These are phyloP conservation scores for Hydrolagus affinis DNA, from an alignment of 2,113 vertebrate species.

Conservation along the genomic window DNA sequence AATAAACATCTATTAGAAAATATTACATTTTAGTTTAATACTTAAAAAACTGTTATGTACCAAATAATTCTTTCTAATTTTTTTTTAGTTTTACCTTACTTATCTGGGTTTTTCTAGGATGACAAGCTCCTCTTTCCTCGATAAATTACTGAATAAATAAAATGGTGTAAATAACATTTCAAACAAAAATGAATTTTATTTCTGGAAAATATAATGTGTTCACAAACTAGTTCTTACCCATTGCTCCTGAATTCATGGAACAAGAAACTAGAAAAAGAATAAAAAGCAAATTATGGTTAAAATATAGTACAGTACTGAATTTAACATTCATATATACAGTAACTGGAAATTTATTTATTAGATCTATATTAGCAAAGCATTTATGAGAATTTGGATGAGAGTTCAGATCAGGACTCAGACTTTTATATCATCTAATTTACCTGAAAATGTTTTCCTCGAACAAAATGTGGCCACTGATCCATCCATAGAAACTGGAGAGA, in stretches of 20 bases:
- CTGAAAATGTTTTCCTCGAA: constrained; percentile 72
- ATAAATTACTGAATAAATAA: constrained; percentile 64
- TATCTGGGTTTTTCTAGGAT: constrained; percentile 42
- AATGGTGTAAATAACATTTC: constrained; percentile 33
- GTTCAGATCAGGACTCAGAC: not conserved
- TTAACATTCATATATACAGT: not conserved
- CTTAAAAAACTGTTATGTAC: not conserved
- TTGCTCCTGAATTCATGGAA: constrained; percentile 70
- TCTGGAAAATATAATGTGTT: not conserved
- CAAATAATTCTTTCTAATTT: not conserved
- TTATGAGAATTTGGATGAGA: not conserved
- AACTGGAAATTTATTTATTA: too few relatives aligned
- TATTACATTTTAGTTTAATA: not conserved
- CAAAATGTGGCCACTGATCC: constrained; percentile 67
- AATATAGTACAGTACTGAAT: not conserved
- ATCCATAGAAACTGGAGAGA: constrained; percentile 56
- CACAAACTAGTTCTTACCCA: constrained; percentile 60
- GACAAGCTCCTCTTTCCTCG: constrained; percentile 59
- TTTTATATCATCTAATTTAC: constrained; percentile 48
- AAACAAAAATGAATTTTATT: not conserved
- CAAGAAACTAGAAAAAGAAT: constrained; percentile 69
- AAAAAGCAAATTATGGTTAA: constrained; percentile 33
- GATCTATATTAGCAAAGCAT: too few relatives aligned
- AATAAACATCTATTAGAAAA: constrained; percentile 19
- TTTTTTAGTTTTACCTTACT: constrained; percentile 33